Evolutionary conservation across 2,888 invertebrate species (phyloP).

Genomic region (Schizaphis graminum): DNA sequence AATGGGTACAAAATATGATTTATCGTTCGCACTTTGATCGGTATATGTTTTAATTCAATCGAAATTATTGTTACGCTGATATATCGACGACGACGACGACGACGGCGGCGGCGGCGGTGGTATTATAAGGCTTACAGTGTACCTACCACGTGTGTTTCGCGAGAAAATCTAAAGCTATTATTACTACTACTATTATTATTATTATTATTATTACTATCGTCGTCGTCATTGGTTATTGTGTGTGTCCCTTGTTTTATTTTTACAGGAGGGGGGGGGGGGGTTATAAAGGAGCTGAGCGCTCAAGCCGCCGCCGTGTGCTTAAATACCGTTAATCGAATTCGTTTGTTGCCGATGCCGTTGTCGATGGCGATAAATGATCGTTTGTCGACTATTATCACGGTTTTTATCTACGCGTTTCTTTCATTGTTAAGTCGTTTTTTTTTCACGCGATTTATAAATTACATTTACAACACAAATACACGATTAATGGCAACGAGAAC

Average conservation of each 20-base stretch:
- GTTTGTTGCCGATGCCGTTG: background rate
- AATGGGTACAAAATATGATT: constrained; percentile 65
- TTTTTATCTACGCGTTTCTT: background rate
- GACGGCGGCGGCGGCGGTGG: too few relatives aligned
- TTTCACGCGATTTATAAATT: background rate
- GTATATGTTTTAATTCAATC: constrained; percentile 61
- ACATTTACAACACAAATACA: background rate
- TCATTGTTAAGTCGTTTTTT: background rate
- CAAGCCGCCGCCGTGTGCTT: background rate
- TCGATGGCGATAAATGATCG: constrained; percentile 22
- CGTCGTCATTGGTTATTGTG: background rate
- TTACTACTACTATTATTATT: background rate
- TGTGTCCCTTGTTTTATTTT: background rate
- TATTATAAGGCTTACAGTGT: background rate
- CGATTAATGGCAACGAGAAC: background rate
- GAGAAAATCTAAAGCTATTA: background rate
- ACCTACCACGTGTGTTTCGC: background rate
- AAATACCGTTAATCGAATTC: constrained; percentile 43
- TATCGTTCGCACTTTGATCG: constrained; percentile 48
- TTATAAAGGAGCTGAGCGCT: background rate
- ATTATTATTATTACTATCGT: too few relatives aligned
- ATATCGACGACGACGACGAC: background rate
- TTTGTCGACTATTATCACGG: background rate
- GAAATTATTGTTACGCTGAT: constrained; percentile 35
- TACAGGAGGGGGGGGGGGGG: too few relatives aligned